phyloP scores from a whole-genome alignment of 2,888 invertebrate species.

The Reticulitermes lucifugus region DNA sequence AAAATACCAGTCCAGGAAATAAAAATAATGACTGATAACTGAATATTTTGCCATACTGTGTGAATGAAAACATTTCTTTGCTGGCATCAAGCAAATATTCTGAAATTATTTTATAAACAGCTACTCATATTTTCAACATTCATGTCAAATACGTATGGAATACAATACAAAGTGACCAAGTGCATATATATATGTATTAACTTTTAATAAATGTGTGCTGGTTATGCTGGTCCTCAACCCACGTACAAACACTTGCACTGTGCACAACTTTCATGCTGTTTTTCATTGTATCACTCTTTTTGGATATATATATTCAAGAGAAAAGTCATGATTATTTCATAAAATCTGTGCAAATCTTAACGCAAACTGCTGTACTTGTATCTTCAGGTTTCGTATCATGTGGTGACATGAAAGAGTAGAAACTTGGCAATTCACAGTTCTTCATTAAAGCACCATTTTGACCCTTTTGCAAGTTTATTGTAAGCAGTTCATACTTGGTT shows the following conservation, averaged over 20 bases:
- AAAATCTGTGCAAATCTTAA: background rate
- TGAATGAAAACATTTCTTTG: background rate
- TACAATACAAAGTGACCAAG: slow-evolving; percentile 3
- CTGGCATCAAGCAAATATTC: background rate
- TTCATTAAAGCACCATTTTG: too few relatives aligned
- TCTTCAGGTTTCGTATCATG: background rate
- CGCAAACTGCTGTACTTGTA: background rate
- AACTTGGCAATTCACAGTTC: too few relatives aligned
- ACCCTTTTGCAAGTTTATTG: too few relatives aligned
- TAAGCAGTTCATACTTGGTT: background rate
- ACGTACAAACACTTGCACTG: background rate
- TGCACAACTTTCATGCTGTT: background rate
- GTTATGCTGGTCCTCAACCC: background rate
- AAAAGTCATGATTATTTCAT: background rate
- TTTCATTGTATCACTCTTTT: background rate
- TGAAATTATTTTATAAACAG: background rate
- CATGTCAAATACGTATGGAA: background rate
- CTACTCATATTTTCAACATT: background rate
- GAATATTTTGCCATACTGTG: too few relatives aligned
- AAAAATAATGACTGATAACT: too few relatives aligned
- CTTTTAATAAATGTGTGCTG: background rate
- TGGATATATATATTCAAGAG: background rate
- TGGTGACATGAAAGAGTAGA: too few relatives aligned
- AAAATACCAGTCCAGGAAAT: too few relatives aligned
- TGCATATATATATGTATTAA: background rate